Base-by-base conservation (phyloP, 2,797 vertebrate species). In the Moxostoma hubbsi region DNA sequence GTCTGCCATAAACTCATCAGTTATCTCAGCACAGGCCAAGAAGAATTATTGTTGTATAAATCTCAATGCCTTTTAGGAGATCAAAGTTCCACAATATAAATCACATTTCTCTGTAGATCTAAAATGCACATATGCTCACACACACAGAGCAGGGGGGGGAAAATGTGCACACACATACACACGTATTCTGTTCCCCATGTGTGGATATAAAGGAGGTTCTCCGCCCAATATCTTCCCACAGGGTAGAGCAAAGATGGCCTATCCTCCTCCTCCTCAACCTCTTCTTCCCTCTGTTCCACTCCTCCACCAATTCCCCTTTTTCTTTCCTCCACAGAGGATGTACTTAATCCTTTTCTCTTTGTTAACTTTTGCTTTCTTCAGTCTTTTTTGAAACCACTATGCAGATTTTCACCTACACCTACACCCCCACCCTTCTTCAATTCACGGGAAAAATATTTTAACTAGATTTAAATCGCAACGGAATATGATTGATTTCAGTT, bases 1-100 rank as follows among this genome's bases (percentile, higher is more conserved):
- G 74, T 67, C 75, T 64, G 87, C 90, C 90, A 90, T 83, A 62
- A 81, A 76, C 90, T 84, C 89, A 88, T 90, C 90, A 89, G 92
- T 92, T 91, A 92, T 93, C 90, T 90, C 88, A 87, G 85, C 67
- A 47, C 76, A 84, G 88, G 87, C 91, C 86, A 85, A 83, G 86
- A 75, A 89, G 90, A 93, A 89, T 92, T 91, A 93, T 90, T 91
- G 89, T 93, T 90, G 87, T 90, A 85, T 88, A 91, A 93, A 92
- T 92, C 89, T 87, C 84, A 80, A 86, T 92, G 86, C 87, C 89
- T 92, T 93, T 93, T 88, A 90, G 87, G 84, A 92, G 91, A 93
- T 93, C 91, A 93, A 92, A 93, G 91, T 89, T 91, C 86, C 84
- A 83, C 81, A 82, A 81, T 87, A 89, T 90, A 90, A 93, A 93